Evolutionary conservation across 2,113 vertebrate species (phyloP).

Genomic region (Hemiscyllium ocellatum): DNA sequence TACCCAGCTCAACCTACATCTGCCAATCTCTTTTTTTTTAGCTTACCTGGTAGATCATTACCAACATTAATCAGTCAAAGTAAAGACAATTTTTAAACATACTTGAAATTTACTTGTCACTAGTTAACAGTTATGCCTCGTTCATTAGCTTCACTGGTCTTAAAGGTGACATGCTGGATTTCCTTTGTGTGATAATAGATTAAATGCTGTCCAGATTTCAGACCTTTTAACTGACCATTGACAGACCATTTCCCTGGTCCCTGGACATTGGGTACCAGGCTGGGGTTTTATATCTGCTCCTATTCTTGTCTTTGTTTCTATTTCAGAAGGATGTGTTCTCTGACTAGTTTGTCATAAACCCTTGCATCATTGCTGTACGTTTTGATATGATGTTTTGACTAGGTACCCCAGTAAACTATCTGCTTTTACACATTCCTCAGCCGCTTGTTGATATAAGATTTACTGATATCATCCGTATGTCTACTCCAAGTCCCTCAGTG

Average conservation of each 20-base stretch:
- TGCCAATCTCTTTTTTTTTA: background rate
- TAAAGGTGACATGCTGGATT: background rate
- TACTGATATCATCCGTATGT: background rate
- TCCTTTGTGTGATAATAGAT: background rate
- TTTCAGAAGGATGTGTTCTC: background rate
- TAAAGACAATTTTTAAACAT: background rate
- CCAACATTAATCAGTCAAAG: background rate
- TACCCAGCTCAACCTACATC: background rate
- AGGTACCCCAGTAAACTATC: background rate
- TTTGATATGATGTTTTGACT: background rate
- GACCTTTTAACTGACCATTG: too few species aligned
- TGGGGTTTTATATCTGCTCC: background rate
- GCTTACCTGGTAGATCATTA: background rate
- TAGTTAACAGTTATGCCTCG: background rate
- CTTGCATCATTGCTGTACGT: background rate
- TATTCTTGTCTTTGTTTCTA: background rate
- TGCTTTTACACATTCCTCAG: background rate
- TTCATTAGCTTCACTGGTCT: background rate
- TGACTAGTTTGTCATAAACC: background rate
- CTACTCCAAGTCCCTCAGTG: background rate
- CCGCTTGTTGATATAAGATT: background rate
- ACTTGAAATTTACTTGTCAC: background rate
- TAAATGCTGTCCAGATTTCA: background rate
- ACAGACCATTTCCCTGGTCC: background rate
- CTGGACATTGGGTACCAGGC: background rate